Conservation (phyloP, 2,888 invertebrate genomes). For the Lamproptera curius region DNA sequence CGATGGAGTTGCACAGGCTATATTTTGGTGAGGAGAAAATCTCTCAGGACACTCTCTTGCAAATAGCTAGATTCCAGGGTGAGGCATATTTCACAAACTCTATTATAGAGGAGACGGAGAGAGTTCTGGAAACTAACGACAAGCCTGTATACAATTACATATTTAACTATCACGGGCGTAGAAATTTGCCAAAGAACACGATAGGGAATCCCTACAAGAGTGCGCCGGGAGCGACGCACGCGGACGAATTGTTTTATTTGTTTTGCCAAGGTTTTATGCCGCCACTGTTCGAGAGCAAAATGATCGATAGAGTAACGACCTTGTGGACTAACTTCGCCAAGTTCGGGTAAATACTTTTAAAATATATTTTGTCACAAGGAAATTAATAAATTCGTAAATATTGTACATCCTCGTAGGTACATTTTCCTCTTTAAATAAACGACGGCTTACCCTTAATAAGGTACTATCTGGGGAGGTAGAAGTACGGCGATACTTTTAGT, state of each 20-base stretch:
- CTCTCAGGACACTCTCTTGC: conserved; percentile 40
- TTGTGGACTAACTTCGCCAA: conserved; percentile 67
- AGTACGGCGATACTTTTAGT: too few relatives aligned
- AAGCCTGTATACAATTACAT: conserved; percentile 49
- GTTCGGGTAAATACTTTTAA: conserved; percentile 41
- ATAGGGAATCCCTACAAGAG: conserved; percentile 30
- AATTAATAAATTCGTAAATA: too few relatives aligned
- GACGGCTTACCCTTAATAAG: too few relatives aligned
- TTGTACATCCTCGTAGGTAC: too few relatives aligned
- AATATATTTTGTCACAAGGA: conserved; percentile 2
- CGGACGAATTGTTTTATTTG: conserved; percentile 58
- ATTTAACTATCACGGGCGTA: conserved; percentile 47
- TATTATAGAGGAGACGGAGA: conserved; percentile 46
- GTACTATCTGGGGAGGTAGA: too few relatives aligned
- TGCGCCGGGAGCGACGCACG: conserved; percentile 50
- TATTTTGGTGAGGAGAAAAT: conserved; percentile 53
- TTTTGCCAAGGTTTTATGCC: conserved; percentile 44
- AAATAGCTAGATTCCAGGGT: conserved; percentile 48
- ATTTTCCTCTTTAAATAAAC: too few relatives aligned
- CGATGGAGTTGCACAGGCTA: conserved; percentile 41
- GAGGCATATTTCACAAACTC: conserved; percentile 44
- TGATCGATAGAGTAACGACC: conserved; percentile 50
- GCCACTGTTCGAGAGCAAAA: conserved; percentile 42
- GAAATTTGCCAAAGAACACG: conserved; percentile 42
- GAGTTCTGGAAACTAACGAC: conserved; percentile 38